A percentile compares a stretch with the other conserved stretches of the same genome.
These are phyloP conservation scores for Phaenicophaeus curvirostris DNA, from an alignment of 2,797 vertebrate genomes.

Conservation along the genomic window DNA sequence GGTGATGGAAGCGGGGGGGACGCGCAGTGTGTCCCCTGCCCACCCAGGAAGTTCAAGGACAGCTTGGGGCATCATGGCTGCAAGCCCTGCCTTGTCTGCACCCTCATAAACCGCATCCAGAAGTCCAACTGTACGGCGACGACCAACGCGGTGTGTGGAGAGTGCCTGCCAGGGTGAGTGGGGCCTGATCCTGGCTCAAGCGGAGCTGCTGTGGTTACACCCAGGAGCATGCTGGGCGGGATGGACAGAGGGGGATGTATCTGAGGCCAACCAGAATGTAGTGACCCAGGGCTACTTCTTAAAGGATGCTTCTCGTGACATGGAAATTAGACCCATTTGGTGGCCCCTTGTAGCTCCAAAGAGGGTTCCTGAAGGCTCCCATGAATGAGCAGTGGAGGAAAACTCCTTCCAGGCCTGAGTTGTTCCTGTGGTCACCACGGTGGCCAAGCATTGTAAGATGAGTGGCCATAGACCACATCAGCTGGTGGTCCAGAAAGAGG, in stretches of 20 bases:
- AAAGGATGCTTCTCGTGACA: not conserved
- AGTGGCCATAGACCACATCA: not conserved
- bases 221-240: no score
- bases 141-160: conserved; percentile 76
- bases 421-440: not conserved
- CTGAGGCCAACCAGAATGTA: not conserved
- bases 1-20: conserved; percentile 75
- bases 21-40: conserved; percentile 74
- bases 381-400: accelerated
- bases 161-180: conserved; percentile 80
- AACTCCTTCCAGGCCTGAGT: not conserved
- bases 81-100: conserved; percentile 79
- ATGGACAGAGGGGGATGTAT: not conserved
- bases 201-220: not conserved
- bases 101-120: conserved; percentile 79
- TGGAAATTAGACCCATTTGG: accelerated
- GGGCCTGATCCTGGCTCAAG: accelerated
- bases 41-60: conserved; percentile 80
- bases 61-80: conserved; percentile 79
- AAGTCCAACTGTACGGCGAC: conserved; percentile 76
- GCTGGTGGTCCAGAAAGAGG: not conserved
- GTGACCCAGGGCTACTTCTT: not conserved
- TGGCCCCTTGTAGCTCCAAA: not conserved
- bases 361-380: not conserved
- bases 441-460: not conserved